Base-by-base conservation (phyloP, 2,888 invertebrate genomes). In the Rhagium mordax region DNA sequence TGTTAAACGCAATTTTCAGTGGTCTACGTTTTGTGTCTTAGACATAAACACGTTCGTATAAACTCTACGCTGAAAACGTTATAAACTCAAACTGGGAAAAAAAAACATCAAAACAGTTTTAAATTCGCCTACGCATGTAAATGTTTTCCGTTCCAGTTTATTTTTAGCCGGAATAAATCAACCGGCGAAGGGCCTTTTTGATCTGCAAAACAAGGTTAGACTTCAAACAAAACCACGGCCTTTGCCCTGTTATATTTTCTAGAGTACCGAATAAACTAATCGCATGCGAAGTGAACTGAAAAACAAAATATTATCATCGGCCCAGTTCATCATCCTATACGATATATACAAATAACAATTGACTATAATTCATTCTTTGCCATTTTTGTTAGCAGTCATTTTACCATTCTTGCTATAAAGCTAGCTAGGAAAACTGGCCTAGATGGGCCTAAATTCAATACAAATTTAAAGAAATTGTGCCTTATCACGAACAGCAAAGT, bases 101-200 rank as follows among this genome's bases (percentile, higher is more conserved):
- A 41, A 41, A 33, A 41, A 41, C 24, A 41, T 41, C 41, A 41
- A 41, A 24, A 41, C 41, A 41, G 4, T 1, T 41, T 41, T n/a
- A 29, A 16, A 20, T 24, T 21, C 24, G 13, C 7, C 24, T n/a
- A 57, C 59, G 33, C 41, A n/a, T 41, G 13, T 27, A n/a, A 33
- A 16, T 59, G 33, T 29, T 33, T 59, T 59, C 29, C 59, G 16
- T 29, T 41, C 5, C 10, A 41, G 57, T 59, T 59, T 59, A 59
- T 29, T 27, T 57, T 57, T 57, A 59, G 59, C 18, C 13, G 13
- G 20, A 29, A 59, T 59, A 59, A 59, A 18, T 4, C 21, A 15
- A 29, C 7, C 18, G 33, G 33, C 33, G 29, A 59, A 59, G 10
- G n/a, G 10, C 59, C 15, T 16, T 57, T 59, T 59, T 18, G n/a